Base-by-base conservation (phyloP, 2,113 vertebrate genomes). In the Catharus fuscescens region DNA sequence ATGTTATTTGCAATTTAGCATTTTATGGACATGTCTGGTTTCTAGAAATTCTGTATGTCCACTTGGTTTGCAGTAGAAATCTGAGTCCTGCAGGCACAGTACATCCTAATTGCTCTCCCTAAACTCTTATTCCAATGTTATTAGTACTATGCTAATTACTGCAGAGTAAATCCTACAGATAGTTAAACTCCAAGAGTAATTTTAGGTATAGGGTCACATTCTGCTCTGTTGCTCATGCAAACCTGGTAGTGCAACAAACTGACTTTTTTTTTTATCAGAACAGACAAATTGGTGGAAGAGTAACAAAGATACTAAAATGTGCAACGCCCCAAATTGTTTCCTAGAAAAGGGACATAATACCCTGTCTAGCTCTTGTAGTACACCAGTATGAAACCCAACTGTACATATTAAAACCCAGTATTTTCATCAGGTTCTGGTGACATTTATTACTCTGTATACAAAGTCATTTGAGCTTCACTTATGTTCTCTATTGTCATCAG, bases 1-100 rank as follows among this genome's bases (percentile, higher is more conserved):
- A 97, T 97, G 96, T 97, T 97, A 96, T 91, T 98, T 98, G 88
- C 95, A 94, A 95, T 93, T 95, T 78, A 96, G 79, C 89, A 66
- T 94, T 97, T 90, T 93, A 96, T 94, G 97, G 96, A 97, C 96
- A 96, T 70, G 47, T 85, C 95, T 98, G 93, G 40, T 97, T 97
- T 97, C 90, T 96, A 96, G 96, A 97, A 98, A 96, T 96, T 90
- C 96, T 83, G 92, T 88, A 74, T 97, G 96, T 97, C 97, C 94
- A 89, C 81, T 86, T 86, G 88, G 92, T 96, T 95, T 97, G 95
- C 95, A 96, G 84, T 84, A 97, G 95, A 97, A 97, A 96, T 96
- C 94, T 83, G 95, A 92, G 93, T 97, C 97, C 95, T 95, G 80
- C 97, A 96, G 80, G 87, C 93, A 92, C 71, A 69, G 92, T 96